Evolutionary conservation across 2,888 invertebrate species (phyloP), one percentile per base, ranked within the genome.

Genomic region (Podotricha telesiphe): DNA sequence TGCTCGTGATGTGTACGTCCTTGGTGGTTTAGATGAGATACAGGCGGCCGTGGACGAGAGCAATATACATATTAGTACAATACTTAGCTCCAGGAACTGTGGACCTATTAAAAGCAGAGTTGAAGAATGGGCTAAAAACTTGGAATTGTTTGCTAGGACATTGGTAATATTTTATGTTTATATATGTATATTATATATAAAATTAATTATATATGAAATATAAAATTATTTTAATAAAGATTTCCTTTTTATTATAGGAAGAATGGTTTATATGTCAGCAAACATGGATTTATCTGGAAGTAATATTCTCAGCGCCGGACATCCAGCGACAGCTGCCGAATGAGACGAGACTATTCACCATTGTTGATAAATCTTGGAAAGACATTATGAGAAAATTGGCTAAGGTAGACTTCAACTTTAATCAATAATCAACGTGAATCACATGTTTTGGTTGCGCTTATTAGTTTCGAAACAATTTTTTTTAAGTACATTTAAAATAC

Each of bases 201-300:
- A 22, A 13, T 20, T 1, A 13, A 50, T 20, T 50, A 6, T 28
- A 6, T 20, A 50, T 11, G 37, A 28, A 28, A 28, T 8, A 37
- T 37, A 8, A 37, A 37, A 13, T 42, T 42, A 3, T 42, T 42
- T 42, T 13, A 42, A 42, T 13, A 42, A 42, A 13, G 10, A 37
- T 51, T 22, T 28, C n/a, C n/a, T n/a, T 53, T 17, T 62, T 48
- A 19, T 62, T 17, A 66, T 80, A 96, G 97, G 98, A 98, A 83
- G 97, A 96, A 82, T 98, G 98, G 98, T 94, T 94, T 77, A 94
- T 95, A 70, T 98, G 98, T 78, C 98, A 98, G 86, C 96, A 96
- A 77, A 96, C 96, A n/a, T 99, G 99, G 98, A 94, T 98, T 48
- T 98, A 99, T 82, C 90, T 99, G 78, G 98, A 99, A 86, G 97